phyloP scores from a whole-genome alignment of 2,888 invertebrate genomes.

The Agrotis exclamationis region DNA sequence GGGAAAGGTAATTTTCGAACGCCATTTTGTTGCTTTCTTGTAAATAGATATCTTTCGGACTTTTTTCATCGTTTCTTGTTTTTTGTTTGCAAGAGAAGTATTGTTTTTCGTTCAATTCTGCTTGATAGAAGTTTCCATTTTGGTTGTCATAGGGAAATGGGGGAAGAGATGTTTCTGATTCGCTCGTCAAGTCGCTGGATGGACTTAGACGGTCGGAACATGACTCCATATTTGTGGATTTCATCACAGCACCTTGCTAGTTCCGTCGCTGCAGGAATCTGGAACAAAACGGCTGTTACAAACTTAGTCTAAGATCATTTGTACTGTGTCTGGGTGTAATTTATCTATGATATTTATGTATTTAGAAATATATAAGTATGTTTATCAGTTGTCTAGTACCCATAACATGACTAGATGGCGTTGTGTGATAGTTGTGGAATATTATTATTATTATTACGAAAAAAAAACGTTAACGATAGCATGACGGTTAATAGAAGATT shows the following conservation, averaged over 20 bases:
- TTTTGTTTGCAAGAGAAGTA: conserved; percentile 86
- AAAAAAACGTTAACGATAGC: no score
- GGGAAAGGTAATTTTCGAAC: conserved; percentile 83
- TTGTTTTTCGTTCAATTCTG: conserved; percentile 83
- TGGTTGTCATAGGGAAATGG: conserved; percentile 85
- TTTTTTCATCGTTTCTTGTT: conserved; percentile 77
- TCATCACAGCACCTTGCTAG: conserved; percentile 76
- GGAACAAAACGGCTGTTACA: conserved; percentile 15
- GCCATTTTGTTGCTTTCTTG: conserved; percentile 85
- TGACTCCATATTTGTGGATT: conserved; percentile 88
- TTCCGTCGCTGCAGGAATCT: conserved; percentile 29
- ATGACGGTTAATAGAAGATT: background rate
- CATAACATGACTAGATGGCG: no score
- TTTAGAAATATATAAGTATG: no score
- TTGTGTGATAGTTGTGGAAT: no score
- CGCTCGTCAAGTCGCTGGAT: conserved; percentile 86
- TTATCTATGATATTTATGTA: no score
- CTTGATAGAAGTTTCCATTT: conserved; percentile 81
- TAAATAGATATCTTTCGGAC: conserved; percentile 80
- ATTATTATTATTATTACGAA: no score
- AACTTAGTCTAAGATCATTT: no score
- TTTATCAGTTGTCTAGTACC: no score
- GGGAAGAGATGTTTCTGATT: conserved; percentile 86
- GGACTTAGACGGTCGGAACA: conserved; percentile 87
- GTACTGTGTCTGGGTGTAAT: no score